A percentile compares a stretch with the other conserved stretches of the same genome.
Conservation (phyloP, 37 sponge, comb jelly and placozoan species). For the Oopsacas minuta region DNA sequence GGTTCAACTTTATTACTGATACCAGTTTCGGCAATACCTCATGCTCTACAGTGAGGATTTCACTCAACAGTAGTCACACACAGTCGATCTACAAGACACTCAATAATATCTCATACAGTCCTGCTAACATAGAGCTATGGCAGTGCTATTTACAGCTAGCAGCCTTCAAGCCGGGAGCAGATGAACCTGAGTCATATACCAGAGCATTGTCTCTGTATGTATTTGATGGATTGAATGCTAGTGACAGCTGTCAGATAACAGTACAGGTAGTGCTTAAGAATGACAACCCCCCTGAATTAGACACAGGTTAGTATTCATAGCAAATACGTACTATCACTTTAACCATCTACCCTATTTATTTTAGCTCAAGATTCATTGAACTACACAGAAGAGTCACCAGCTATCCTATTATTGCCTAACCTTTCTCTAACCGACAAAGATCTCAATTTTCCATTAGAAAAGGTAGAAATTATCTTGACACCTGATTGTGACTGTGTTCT, state of each 20-base stretch:
- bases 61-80: slow-evolving; percentile 12
- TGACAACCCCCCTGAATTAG: not conserved
- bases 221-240: not conserved
- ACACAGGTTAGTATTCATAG: not conserved
- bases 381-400: slow-evolving; percentile 1
- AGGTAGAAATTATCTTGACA: not conserved
- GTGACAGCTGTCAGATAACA: not conserved
- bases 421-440: not conserved
- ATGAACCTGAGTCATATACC: not conserved
- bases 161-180: not conserved
- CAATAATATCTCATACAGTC: not conserved
- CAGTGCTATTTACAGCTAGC: slow-evolving; percentile 12
- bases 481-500: not conserved
- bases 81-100: not conserved
- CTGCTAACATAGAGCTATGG: not conserved
- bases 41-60: not conserved
- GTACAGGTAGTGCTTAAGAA: not conserved
- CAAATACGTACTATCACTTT: not conserved
- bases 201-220: not conserved
- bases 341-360: not conserved
- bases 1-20: not conserved
- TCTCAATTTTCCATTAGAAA: not conserved
- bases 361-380: not conserved
- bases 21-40: not conserved
- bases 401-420: not conserved